phyloP scores from a whole-genome alignment of 2,888 invertebrate species.

The Spilarctia lutea region DNA sequence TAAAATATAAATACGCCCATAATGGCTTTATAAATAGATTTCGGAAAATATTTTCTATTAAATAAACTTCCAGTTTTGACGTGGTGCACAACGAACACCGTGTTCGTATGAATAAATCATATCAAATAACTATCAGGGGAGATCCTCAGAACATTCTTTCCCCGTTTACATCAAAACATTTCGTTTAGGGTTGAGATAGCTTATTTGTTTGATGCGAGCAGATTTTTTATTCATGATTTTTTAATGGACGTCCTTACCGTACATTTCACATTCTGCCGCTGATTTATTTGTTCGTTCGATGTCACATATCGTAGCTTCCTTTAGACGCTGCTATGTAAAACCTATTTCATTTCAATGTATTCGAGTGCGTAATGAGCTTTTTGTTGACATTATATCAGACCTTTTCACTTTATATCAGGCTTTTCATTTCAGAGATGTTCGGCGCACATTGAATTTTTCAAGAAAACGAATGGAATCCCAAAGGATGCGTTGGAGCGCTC shows the following conservation, averaged over 20 bases:
- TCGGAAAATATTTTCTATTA: conserved; percentile 83
- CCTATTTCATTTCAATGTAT: conserved; percentile 35
- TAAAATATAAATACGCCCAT: conserved; percentile 73
- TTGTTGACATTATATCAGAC: conserved; percentile 45
- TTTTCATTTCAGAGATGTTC: conserved; percentile 53
- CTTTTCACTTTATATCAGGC: conserved; percentile 50
- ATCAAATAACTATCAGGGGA: conserved; percentile 91
- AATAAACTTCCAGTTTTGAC: conserved; percentile 83
- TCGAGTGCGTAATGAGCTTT: conserved; percentile 46
- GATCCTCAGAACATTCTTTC: conserved; percentile 71
- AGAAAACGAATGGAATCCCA: conserved; percentile 70
- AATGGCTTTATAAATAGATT: conserved; percentile 86
- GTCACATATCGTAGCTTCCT: conserved; percentile 35
- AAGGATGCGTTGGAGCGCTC: conserved; percentile 70
- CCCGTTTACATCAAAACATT: conserved; percentile 75
- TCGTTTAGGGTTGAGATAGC: conserved; percentile 69
- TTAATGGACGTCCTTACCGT: conserved; percentile 62
- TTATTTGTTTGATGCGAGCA: conserved; percentile 61
- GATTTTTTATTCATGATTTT: conserved; percentile 72
- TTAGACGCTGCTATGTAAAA: conserved; percentile 45
- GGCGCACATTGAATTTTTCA: conserved; percentile 78
- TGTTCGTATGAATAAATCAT: conserved; percentile 89
- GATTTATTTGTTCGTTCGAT: conserved; percentile 34
- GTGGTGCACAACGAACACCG: conserved; percentile 63
- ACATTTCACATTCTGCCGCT: conserved; percentile 35